Evolutionary conservation across 2,797 vertebrate genomes (phyloP).

Genomic region (Chloroceryle amazona): DNA sequence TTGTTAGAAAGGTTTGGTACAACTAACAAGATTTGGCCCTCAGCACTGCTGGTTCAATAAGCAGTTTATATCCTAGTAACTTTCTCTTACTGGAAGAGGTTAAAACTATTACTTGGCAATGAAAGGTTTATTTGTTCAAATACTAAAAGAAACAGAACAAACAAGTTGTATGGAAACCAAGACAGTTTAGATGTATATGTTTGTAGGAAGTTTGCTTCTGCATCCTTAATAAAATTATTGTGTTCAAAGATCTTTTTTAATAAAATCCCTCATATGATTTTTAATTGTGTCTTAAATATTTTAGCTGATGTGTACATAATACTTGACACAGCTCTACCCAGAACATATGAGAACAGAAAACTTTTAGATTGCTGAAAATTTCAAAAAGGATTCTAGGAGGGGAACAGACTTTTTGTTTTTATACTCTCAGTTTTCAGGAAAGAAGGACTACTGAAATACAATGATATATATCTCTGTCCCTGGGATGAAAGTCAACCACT

Average conservation of each 20-base stretch:
- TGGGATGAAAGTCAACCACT: not conserved
- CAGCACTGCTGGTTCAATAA: not conserved
- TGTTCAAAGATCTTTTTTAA: not conserved
- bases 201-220: not conserved
- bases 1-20: not conserved
- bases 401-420: not conserved
- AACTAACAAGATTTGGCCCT: not conserved
- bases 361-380: not conserved
- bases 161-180: not conserved
- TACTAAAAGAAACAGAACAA: not conserved
- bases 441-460: not conserved
- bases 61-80: not conserved
- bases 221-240: not conserved
- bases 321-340: not conserved
- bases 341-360: not conserved
- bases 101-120: not conserved
- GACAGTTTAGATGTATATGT: not conserved
- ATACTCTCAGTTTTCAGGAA: not conserved
- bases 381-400: not conserved
- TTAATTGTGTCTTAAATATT: not conserved
- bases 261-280: not conserved
- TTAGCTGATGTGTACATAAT: not conserved
- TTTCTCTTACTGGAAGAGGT: not conserved
- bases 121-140: not conserved
- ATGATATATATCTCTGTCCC: not conserved